A percentile compares a stretch with the other conserved stretches of the same genome.
Evolutionary conservation across 2,888 invertebrate genomes (phyloP).

Genomic region (Drosophila formosana): DNA sequence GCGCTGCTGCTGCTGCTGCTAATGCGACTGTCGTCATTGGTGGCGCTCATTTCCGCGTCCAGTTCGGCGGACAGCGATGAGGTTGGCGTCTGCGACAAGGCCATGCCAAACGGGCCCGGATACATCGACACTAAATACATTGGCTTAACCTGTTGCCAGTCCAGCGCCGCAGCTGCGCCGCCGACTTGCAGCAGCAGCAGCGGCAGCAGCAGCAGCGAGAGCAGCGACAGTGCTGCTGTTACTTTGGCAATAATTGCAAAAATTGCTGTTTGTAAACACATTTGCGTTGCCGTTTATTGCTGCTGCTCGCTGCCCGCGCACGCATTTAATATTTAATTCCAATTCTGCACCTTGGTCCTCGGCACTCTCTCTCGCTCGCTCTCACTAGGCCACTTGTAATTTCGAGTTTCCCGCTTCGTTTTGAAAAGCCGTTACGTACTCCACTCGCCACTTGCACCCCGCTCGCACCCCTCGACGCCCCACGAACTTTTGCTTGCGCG

Average conservation of each 20-base stretch:
- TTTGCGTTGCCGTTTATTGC: conserved; percentile 62
- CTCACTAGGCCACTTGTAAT: conserved; percentile 24
- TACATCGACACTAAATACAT: conserved; percentile 84
- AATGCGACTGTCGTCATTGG: conserved; percentile 49
- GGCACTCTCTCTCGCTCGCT: neutral
- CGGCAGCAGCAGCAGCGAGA: conserved; percentile 33
- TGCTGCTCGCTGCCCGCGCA: conserved; percentile 36
- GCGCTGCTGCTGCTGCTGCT: conserved; percentile 27
- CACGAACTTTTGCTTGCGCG: conserved; percentile 16
- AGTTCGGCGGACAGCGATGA: conserved; percentile 58
- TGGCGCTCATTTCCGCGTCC: conserved; percentile 72
- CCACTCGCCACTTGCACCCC: neutral
- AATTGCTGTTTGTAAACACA: conserved; percentile 69
- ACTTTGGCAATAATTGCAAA: conserved; percentile 54
- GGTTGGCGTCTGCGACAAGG: conserved; percentile 42
- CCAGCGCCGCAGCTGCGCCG: conserved; percentile 62
- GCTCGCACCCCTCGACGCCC: conserved; percentile 2
- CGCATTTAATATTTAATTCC: conserved; percentile 71
- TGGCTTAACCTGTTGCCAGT: conserved; percentile 83
- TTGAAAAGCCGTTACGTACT: conserved; percentile 64
- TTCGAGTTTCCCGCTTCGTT: conserved; percentile 42
- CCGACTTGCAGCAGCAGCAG: conserved; percentile 48
- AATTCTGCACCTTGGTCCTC: conserved; percentile 12
- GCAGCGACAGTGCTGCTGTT: conserved; percentile 42
- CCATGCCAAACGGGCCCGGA: conserved; percentile 63